Percentiles rank a stretch among this genome's conserved stretches.
Conservation (phyloP, 1,140 invertebrate genomes). For the Cryptotermes secundus region DNA sequence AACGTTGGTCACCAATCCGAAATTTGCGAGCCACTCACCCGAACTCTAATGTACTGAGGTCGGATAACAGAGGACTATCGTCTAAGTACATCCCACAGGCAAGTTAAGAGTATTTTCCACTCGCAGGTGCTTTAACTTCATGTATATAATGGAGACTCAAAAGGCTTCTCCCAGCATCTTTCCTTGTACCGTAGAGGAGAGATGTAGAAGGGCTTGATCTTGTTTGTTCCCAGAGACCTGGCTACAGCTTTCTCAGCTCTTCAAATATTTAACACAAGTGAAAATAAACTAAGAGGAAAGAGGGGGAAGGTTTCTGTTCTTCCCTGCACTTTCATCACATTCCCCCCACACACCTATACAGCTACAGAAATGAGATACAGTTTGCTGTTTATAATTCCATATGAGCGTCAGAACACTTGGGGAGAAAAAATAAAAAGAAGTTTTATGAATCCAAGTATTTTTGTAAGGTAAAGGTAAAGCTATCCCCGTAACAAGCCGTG, state of each 20-base stretch:
- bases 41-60: not conserved
- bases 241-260: conserved; percentile 5
- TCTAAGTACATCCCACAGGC: not conserved
- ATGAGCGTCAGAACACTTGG: not conserved
- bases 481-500: not conserved
- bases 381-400: not conserved
- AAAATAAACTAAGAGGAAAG: not conserved
- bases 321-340: conserved; percentile 14
- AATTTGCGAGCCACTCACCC: no score
- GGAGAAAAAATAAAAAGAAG: not conserved
- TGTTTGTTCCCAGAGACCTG: not conserved
- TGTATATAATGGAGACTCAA: not conserved
- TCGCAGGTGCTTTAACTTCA: not conserved
- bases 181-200: not conserved
- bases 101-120: not conserved
- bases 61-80: not conserved
- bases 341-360: not conserved
- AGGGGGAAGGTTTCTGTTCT: not conserved
- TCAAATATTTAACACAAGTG: conserved; percentile 14
- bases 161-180: not conserved
- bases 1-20: no score
- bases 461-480: not conserved
- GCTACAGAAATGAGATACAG: conserved; percentile 6
- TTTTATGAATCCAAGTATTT: not conserved
- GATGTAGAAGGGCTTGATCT: not conserved